Percentiles rank a stretch among this genome's conserved stretches.
phyloP scores from a whole-genome alignment of 2,797 vertebrate species.

The Podargus strigoides region DNA sequence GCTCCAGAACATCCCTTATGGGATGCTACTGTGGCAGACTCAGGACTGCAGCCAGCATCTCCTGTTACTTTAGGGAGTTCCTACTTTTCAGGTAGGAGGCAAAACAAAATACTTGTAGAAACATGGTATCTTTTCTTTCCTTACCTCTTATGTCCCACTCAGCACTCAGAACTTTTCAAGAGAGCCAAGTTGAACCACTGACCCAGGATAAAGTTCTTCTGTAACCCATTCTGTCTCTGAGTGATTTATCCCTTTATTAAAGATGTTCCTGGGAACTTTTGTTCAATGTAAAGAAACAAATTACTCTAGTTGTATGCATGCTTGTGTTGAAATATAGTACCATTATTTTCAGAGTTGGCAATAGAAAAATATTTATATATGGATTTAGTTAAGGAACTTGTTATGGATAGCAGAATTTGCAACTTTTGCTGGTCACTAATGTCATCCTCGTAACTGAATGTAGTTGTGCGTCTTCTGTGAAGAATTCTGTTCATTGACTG shows the following conservation, averaged over 20 bases:
- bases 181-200: accelerated
- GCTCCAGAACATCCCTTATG: background rate
- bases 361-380: background rate
- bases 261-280: background rate
- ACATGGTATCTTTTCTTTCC: background rate
- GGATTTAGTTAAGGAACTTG: background rate
- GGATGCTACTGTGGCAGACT: background rate
- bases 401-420: background rate
- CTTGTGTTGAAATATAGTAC: background rate
- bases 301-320: background rate
- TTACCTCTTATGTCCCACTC: background rate
- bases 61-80: background rate
- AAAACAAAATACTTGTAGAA: background rate
- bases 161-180: background rate
- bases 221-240: background rate
- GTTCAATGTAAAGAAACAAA: background rate
- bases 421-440: background rate
- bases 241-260: background rate
- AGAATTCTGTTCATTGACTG: background rate
- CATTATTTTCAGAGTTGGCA: background rate
- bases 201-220: background rate
- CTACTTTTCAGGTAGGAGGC: background rate
- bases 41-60: background rate
- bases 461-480: background rate
- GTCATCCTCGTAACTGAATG: background rate